Evolutionary conservation across 2,888 invertebrate genomes (phyloP), one percentile per base, ranked within the genome.

Genomic region (Macrophya alboannulata): DNA sequence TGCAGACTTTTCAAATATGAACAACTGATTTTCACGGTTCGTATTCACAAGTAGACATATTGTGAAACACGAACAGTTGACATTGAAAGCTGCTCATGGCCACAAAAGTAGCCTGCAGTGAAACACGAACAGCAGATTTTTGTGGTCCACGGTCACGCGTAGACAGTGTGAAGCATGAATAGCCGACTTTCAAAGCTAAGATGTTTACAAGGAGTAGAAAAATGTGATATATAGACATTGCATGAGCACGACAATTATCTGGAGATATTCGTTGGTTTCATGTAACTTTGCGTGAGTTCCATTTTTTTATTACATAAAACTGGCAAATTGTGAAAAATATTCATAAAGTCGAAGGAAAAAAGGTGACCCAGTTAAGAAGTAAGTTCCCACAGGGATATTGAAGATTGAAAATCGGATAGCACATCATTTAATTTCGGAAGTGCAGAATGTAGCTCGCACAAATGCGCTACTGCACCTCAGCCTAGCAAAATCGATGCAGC

Each of bases 401-500:
- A 17, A 68, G 8, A 37, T 68, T 37, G 68, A 37, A 17, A 37
- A 37, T 37, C 17, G 21, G 31, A 17, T n/a, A 15, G 17, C 8
- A 74, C 9, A 74, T 45, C 72, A 74, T 74, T 45, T 15, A 45
- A 21, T 74, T 74, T 45, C 72, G 43, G 21, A 8, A 45, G 72
- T 45, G 21, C 72, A 74, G 45, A 45, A 74, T 74, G 72, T 10
- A 45, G 45, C 72, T 21, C 55, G 55, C 77, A 55, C 48, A 77
- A 48, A 31, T 48, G 17, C 37, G 55, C 55, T 21, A 55, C 51
- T 77, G 31, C 17, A 55, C 25, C 51, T 76, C 76, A 77, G 77
- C 31, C 77, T 37, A 51, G 77, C 51, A 51, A 55, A 77, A 51
- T 77, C 55, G 77, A 55, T 77, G 77, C 77, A 48, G 77, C 77